Base-by-base conservation (phyloP, 2,888 invertebrate species). In the Patella ulyssiponensis region DNA sequence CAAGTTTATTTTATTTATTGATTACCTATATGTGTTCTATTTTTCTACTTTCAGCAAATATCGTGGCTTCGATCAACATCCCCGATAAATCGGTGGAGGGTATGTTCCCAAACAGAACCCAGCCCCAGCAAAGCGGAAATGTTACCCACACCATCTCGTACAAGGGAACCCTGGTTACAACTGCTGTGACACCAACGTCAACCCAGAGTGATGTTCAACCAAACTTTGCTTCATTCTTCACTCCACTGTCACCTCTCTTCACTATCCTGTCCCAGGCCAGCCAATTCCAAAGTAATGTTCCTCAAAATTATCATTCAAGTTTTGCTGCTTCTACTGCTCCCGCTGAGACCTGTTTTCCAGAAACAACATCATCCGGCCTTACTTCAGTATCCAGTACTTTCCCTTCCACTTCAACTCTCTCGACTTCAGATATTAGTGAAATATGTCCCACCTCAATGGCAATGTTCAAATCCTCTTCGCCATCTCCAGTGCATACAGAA, bases 81-180 rank as follows among this genome's bases (percentile, higher is more conserved):
- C 89, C 90, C 58, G 89, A 90, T 80, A 73, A 74, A 64, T 53
- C 82, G 27, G 76, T 82, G 7, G 86, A 86, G 78, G 81, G 80
- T 5, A 79, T 84, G 64, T 78, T 83, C 44, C 81, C 82, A 14
- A 82, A 85, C 73, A 78, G 83, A 74, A 77, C 75, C 14, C 83
- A 83, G 77, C 73, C 77, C 20, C 58, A 81, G 44, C 81, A 78
- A 72, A 77, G 74, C 76, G 75, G 79, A 75, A 74, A 81, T 69
- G 52, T 86, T 86, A 80, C 80, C 64, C 89, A 89, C 80, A 89
- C 91, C 82, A 90, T 92, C 83, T 90, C 92, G 80, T 95, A 95
- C 93, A 94, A 95, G 83, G 95, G 94, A 80, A 94, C 95, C 80
- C 95, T 96, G 92, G 94, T 95, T 83, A 94, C 95, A 79, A 94